Percentiles rank a stretch among this genome's conserved stretches.
phyloP scores from a whole-genome alignment of 2,113 vertebrate genomes.

The Ornithorhynchus anatinus region DNA sequence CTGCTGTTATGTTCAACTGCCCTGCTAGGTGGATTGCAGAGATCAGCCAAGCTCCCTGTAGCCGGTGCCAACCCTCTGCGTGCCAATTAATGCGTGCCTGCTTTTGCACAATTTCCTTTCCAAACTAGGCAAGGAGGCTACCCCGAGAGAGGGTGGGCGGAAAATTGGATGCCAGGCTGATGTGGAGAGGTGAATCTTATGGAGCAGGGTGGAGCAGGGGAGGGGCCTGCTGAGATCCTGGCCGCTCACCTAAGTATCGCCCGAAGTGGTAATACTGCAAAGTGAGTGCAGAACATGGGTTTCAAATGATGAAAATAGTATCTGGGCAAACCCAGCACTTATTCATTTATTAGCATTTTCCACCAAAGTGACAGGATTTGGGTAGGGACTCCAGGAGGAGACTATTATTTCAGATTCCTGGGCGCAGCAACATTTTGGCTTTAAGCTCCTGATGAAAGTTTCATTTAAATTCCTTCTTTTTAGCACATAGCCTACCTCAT shows the following conservation, averaged over 20 bases:
- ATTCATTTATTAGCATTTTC: slow-evolving; percentile 40
- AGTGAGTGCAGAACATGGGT: background rate
- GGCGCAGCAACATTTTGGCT: slow-evolving; percentile 38
- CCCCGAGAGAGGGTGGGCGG: rapidly evolving
- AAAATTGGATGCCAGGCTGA: background rate
- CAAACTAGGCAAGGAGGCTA: rapidly evolving
- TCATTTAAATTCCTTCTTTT: slow-evolving; percentile 57
- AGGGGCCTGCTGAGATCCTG: background rate
- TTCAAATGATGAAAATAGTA: slow-evolving; percentile 25
- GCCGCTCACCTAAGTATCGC: too few species aligned
- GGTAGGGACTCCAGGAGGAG: background rate
- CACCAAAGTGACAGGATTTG: background rate
- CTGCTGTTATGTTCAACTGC: background rate
- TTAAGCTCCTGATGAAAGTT: slow-evolving; percentile 56
- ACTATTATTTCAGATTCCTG: slow-evolving; percentile 30
- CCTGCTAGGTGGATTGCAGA: background rate
- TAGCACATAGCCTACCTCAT: slow-evolving; percentile 47
- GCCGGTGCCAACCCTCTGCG: rapidly evolving
- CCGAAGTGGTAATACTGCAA: background rate
- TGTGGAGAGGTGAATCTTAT: background rate
- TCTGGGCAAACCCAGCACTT: background rate
- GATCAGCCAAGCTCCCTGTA: background rate
- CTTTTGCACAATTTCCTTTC: background rate
- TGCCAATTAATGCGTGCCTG: background rate
- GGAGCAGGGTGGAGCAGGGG: background rate